These are phyloP conservation scores for Nipponia nippon DNA, from an alignment of 2,113 vertebrate genomes.

Conservation along the genomic window DNA sequence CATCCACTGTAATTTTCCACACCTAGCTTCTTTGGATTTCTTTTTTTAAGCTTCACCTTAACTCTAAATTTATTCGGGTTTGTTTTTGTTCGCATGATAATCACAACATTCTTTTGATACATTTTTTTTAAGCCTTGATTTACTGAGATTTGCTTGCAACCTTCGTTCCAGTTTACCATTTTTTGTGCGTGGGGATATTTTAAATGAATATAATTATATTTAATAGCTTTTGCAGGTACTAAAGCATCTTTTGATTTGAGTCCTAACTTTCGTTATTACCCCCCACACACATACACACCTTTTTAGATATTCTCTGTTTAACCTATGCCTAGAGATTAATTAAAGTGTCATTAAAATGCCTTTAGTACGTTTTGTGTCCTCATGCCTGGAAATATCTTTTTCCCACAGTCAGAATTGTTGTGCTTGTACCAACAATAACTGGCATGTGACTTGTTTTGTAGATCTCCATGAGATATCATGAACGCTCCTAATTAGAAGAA, in stretches of 20 bases:
- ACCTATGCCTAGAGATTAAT: constrained; percentile 59
- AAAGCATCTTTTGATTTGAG: constrained; percentile 60
- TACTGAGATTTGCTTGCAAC: constrained; percentile 19
- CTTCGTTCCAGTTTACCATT: constrained; percentile 37
- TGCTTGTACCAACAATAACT: constrained; percentile 58
- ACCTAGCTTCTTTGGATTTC: neutral
- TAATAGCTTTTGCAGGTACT: constrained; percentile 55
- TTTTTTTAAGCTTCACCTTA: constrained; percentile 44
- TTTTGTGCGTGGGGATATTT: constrained; percentile 45
- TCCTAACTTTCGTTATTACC: constrained; percentile 44
- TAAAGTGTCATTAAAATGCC: constrained; percentile 64
- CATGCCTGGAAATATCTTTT: constrained; percentile 61
- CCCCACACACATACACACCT: constrained; percentile 47
- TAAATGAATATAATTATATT: constrained; percentile 65
- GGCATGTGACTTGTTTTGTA: constrained; percentile 59
- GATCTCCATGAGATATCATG: constrained; percentile 34
- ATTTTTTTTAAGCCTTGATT: constrained; percentile 14
- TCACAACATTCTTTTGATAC: constrained; percentile 43
- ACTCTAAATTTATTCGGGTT: constrained; percentile 20
- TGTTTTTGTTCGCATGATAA: constrained; percentile 19
- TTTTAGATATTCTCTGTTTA: constrained; percentile 50
- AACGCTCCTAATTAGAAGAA: constrained; percentile 33
- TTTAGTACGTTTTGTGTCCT: constrained; percentile 60
- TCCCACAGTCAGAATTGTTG: constrained; percentile 57
- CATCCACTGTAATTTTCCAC: constrained; percentile 32